Conservation (phyloP, 2,797 vertebrate genomes). For the Lagocephalus sceleratus region DNA sequence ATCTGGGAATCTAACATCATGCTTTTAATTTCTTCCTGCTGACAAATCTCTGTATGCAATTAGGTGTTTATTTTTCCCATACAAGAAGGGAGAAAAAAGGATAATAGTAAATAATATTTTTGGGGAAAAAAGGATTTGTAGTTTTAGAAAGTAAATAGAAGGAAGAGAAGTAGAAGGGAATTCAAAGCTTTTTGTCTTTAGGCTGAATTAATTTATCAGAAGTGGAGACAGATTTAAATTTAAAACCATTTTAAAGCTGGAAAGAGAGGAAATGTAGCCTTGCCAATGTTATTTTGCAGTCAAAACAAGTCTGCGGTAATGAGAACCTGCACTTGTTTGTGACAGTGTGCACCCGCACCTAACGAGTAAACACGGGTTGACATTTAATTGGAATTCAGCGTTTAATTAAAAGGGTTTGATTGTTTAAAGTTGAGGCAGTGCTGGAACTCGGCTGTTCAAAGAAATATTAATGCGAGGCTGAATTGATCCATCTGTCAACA, state of each 20-base stretch:
- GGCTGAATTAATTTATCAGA: too few species aligned
- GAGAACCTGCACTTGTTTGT: too few species aligned
- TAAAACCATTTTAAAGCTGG: too few species aligned
- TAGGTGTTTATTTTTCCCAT: slow-evolving; percentile 23
- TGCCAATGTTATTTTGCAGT: too few species aligned
- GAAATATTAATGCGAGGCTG: slow-evolving; percentile 4
- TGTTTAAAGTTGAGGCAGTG: neutral
- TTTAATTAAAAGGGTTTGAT: neutral
- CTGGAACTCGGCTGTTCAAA: neutral
- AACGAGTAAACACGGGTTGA: neutral
- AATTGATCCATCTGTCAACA: slow-evolving; percentile 18
- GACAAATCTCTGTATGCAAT: slow-evolving; percentile 27
- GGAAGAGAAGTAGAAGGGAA: too few species aligned
- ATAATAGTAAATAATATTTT: neutral
- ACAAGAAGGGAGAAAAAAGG: neutral
- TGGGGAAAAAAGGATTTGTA: too few species aligned
- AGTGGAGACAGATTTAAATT: too few species aligned
- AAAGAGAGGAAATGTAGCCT: too few species aligned
- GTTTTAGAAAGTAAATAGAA: too few species aligned
- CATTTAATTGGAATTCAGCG: neutral
- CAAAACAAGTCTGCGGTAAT: too few species aligned
- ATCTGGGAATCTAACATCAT: slow-evolving; percentile 30
- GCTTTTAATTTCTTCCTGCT: slow-evolving; percentile 25
- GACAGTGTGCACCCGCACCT: too few species aligned
- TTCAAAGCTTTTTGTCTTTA: too few species aligned